A percentile compares a stretch with the other conserved stretches of the same genome.
Conservation (phyloP, 2,888 invertebrate genomes). For the Metellina segmentata region DNA sequence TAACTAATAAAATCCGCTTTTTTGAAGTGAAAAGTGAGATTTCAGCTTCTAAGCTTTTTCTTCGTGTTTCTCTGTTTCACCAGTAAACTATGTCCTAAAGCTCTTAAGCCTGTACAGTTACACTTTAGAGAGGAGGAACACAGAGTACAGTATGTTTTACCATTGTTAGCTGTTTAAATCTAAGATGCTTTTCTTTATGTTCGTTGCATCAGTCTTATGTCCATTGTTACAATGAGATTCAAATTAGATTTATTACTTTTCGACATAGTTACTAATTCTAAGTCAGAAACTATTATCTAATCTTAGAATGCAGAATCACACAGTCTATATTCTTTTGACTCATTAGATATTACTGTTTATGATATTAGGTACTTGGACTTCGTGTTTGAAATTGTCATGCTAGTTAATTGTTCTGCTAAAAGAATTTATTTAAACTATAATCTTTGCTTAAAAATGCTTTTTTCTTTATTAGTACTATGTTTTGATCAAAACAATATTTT, state of each 20-base stretch:
- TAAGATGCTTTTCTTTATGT: conserved; percentile 27
- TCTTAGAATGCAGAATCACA: conserved; percentile 38
- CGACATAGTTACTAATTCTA: conserved; percentile 34
- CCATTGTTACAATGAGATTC: neutral
- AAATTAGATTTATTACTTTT: conserved; percentile 58
- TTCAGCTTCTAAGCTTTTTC: conserved; percentile 75
- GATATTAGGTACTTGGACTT: conserved; percentile 21
- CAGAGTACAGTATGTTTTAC: conserved; percentile 36
- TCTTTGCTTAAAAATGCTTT: too few relatives aligned
- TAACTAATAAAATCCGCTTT: conserved; percentile 67
- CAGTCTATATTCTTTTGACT: conserved; percentile 32
- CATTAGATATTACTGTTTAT: conserved; percentile 38
- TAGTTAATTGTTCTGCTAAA: conserved; percentile 21
- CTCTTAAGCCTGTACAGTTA: conserved; percentile 58
- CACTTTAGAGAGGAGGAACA: conserved; percentile 68
- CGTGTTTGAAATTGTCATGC: neutral
- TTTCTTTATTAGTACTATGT: neutral
- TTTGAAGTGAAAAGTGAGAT: conserved; percentile 73
- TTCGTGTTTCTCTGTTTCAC: conserved; percentile 64
- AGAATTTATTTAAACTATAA: neutral
- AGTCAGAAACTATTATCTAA: conserved; percentile 42
- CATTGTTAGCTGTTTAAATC: conserved; percentile 18
- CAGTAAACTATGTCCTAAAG: conserved; percentile 55
- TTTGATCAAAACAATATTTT: neutral
- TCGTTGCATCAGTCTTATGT: conserved; percentile 13